Conservation (phyloP, 2,113 vertebrate genomes). For the Psilopsiagon aurifrons region DNA sequence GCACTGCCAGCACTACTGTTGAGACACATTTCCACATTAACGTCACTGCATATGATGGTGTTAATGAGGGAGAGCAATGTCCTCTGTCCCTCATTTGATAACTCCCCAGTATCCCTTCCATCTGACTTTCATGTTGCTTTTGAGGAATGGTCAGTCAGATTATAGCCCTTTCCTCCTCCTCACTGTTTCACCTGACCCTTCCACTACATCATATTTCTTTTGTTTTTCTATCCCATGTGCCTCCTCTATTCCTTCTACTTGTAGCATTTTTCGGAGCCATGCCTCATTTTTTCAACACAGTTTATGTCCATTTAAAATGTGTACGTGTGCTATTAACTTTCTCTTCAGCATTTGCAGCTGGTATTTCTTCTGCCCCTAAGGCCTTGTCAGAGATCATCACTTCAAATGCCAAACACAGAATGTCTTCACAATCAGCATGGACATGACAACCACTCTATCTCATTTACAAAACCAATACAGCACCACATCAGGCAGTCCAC, state of each 20-base stretch:
- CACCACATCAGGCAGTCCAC: rapidly evolving
- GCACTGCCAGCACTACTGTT: neutral
- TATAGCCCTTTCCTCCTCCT: neutral
- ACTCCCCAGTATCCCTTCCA: neutral
- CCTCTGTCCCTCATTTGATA: neutral
- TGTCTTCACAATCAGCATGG: neutral
- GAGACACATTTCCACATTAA: neutral
- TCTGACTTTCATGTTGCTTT: neutral
- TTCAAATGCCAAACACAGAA: neutral
- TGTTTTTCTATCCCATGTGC: neutral
- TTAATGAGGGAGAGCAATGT: neutral
- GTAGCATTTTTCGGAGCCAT: neutral
- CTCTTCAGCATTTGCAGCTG: neutral
- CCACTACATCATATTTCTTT: neutral
- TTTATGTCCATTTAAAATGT: neutral
- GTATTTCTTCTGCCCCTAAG: neutral
- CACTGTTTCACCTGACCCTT: neutral
- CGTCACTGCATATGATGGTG: neutral
- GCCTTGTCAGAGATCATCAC: neutral
- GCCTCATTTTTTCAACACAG: neutral
- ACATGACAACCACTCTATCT: neutral
- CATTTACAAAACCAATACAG: neutral
- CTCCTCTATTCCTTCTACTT: neutral
- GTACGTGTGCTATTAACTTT: neutral
- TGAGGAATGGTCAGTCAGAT: neutral